These are phyloP conservation scores for Cryptoprocta ferox DNA, from an alignment of 2,797 vertebrate species.

Conservation along the genomic window DNA sequence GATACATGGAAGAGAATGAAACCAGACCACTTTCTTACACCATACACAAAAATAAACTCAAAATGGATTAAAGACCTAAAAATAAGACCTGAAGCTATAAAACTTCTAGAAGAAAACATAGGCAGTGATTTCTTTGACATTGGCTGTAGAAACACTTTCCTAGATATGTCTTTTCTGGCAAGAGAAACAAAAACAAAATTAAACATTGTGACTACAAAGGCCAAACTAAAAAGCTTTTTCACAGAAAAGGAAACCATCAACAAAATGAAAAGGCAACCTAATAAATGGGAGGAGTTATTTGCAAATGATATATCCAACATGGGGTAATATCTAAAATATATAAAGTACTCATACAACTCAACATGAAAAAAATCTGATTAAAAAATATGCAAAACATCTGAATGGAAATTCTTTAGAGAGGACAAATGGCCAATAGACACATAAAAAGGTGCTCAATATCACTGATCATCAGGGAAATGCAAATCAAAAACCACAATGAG, in stretches of 20 bases:
- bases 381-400: neutral
- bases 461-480: neutral
- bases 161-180: neutral
- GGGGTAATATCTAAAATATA: neutral
- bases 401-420: neutral
- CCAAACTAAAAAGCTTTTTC: neutral
- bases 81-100: neutral
- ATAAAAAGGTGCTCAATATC: neutral
- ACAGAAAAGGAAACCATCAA: neutral
- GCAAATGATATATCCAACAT: neutral
- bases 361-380: neutral
- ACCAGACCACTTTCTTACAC: neutral
- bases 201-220: neutral
- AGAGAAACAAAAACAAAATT: neutral
- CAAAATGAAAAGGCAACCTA: neutral
- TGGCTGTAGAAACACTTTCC: neutral
- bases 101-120: neutral
- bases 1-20: neutral
- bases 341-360: neutral
- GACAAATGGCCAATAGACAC: neutral
- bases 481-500: neutral
- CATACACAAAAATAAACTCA: neutral
- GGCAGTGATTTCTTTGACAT: neutral
- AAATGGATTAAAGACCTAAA: neutral
- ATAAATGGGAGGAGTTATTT: neutral